Base-by-base conservation (phyloP, 2,888 invertebrate genomes). In the Trichopoda pennipes region DNA sequence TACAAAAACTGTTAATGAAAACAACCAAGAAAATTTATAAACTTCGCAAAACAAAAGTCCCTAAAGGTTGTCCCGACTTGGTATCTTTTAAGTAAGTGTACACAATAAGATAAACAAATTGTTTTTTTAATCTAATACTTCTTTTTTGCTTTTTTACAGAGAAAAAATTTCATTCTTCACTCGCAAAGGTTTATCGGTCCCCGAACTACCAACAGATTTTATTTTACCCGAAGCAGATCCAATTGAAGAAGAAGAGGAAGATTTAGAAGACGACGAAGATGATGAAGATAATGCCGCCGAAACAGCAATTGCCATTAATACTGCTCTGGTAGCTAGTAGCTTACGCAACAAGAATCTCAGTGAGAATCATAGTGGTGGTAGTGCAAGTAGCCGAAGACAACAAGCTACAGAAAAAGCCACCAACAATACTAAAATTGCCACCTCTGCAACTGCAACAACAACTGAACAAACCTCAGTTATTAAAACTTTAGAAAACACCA, bases 91-190 rank as follows among this genome's bases (percentile, higher is more conserved):
- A 96, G 97, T 97, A 90, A 94, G 38, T 58, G 2, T 6, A 51
- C 38, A 38, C 12, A 28, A 28, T 28, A 28, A 28, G 8, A 28
- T 7, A 4, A 28, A 28, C 2, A 28, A 3, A 28, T 28, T 28
- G 4, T 7, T 28, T 38, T 38, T 12, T 10, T 38, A 38, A 38
- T 38, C 7, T 38, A 8, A 10, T 23, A 19, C 28, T 19, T 44
- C 47, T 58, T 60, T 1, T 0, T 32, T 58, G 63, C 53, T 17
- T 38, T 19, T 42, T 92, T 92, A 38, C 92, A 98, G 98, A 92
- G 98, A 98, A 92, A 98, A 98, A 92, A 98, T 98, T 95, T 97
- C 97, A 53, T 98, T 98, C 92, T 98, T 98, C 91, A 98, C 97
- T 0, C 94, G 95, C 86, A 94, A 94, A 84, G 96, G 95, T 86